Base-by-base conservation (phyloP, 2,797 vertebrate species). In the Sebastiscus albofasciatus region DNA sequence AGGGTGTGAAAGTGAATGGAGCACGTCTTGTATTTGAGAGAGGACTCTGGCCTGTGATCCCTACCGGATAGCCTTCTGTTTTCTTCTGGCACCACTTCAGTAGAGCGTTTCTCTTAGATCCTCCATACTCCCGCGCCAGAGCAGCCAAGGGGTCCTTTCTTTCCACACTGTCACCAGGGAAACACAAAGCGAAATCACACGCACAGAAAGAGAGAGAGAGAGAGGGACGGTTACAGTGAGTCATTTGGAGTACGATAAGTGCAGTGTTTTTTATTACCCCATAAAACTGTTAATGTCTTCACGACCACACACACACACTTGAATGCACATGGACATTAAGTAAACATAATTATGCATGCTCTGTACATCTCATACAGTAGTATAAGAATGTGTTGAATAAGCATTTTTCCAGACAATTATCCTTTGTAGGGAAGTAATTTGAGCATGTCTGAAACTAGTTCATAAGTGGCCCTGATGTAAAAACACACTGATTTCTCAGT, bases 11-110 rank as follows among this genome's bases (percentile, higher is more conserved):
- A 81, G 69, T 68, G 58, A 72, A 74, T 14, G 71, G 59, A 33
- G 77, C 8, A 65, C 14, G 54, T 27, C 78, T 54, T 71, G 81
- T 74, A 75, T 89, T 67, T 69, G 81, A 87, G 77, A 82, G 85
- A 79, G 85, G 84, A 87, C 90, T 87, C 9, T 61, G 81, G 84
- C 85, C 91, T 93, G 73, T 59, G 80, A 86, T 82, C 88, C 97
- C 96, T 96, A 99, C 98, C 95, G 96, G 97, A 92, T 99, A 99
- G 84, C 97, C 97, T 87, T 99, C 96, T 79, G 98, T 99, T 95
- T 99, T 99, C 96, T 97, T 99, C 95, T 99, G 98, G 94, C 98
- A 99, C 98, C 98, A 99, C 92, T 97, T 99, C 93, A 99, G 94
- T 82, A 99, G 92, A 88, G 98, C 98, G 14, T 99, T 99, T 88